Evolutionary conservation across 2,113 vertebrate species (phyloP).

Genomic region (Columba livia): DNA sequence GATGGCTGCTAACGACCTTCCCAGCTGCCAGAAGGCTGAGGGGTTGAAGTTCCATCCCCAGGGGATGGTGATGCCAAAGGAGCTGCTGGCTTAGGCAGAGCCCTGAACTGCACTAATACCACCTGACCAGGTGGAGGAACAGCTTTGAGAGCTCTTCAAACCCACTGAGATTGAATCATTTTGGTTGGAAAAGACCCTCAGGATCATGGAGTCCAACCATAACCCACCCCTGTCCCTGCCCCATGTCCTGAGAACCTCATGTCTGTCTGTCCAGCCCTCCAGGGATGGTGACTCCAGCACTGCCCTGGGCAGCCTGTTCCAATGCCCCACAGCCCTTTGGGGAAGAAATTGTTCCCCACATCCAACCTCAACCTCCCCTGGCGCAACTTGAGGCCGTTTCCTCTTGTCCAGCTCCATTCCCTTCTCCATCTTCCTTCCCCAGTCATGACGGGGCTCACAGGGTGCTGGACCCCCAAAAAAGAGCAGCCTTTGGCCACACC

Average conservation of each 20-base stretch:
- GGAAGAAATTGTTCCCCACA: too few relatives aligned
- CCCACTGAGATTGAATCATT: not conserved
- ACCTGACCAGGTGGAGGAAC: not conserved
- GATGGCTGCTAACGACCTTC: not conserved
- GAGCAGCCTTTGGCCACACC: not conserved
- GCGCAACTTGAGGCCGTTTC: too few relatives aligned
- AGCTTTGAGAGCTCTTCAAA: not conserved
- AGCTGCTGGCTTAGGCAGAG: not conserved
- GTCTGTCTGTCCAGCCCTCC: too few relatives aligned
- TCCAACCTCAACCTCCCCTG: too few relatives aligned
- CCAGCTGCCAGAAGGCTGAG: not conserved
- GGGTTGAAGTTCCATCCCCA: not conserved
- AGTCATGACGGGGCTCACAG: accelerated
- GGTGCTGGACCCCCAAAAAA: not conserved
- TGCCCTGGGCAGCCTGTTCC: too few relatives aligned
- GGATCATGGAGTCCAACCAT: too few relatives aligned
- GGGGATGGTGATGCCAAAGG: not conserved
- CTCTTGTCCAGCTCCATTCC: too few relatives aligned
- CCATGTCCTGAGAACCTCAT: too few relatives aligned
- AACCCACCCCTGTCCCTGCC: too few relatives aligned
- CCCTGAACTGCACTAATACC: not conserved
- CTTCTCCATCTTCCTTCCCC: not conserved
- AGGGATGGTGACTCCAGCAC: too few relatives aligned
- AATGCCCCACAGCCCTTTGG: too few relatives aligned
- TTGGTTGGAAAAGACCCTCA: too few relatives aligned